Percentiles rank a stretch among this genome's conserved stretches.
Conservation (phyloP, 1,140 invertebrate species). For the Triops longicaudatus region DNA sequence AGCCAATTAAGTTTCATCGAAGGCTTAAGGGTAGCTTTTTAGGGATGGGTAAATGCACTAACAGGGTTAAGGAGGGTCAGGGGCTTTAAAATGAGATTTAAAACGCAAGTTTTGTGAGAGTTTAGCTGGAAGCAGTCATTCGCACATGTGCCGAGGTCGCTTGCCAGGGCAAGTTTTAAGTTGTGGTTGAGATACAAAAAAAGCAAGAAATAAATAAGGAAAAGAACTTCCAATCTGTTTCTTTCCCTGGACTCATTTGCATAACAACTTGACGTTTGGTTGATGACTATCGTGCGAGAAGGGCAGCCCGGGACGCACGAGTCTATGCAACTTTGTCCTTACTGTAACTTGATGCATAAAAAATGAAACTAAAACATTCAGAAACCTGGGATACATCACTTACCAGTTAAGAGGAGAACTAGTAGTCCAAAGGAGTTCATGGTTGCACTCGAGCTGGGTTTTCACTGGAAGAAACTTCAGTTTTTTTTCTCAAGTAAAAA, state of each 20-base stretch:
- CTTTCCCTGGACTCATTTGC: neutral
- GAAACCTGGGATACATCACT: neutral
- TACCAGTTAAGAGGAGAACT: neutral
- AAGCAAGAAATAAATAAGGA: neutral
- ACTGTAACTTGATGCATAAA: neutral
- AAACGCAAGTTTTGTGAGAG: neutral
- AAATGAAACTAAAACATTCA: neutral
- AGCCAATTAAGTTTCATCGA: no score
- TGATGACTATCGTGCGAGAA: conserved; percentile 11
- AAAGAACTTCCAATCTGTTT: conserved; percentile 1
- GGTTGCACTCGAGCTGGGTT: neutral
- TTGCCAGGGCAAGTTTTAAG: neutral
- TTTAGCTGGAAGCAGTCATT: neutral
- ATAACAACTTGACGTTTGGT: conserved; percentile 3
- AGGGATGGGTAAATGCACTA: no score
- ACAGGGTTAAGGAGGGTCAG: neutral
- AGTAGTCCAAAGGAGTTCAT: neutral
- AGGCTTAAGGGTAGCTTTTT: no score
- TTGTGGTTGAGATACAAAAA: neutral
- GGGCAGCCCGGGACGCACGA: neutral
- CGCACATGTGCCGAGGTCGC: conserved; percentile 9
- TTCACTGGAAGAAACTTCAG: no score
- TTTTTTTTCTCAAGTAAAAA: neutral
- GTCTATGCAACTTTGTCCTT: neutral
- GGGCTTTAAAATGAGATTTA: neutral